Evolutionary conservation across 2,797 vertebrate genomes (phyloP).

Genomic region (Phyllotis vaccarum): DNA sequence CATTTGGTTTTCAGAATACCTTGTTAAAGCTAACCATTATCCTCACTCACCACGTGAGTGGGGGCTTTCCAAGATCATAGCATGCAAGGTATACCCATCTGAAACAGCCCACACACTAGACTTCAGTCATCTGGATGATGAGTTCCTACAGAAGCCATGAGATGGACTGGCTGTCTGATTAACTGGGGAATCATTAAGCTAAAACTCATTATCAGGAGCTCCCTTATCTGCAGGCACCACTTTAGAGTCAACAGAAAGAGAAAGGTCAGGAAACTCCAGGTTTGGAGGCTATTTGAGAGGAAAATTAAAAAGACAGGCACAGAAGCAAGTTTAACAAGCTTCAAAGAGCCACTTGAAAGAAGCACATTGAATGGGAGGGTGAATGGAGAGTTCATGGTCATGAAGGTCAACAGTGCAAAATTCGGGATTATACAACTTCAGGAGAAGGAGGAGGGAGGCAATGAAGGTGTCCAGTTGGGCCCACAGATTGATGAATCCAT

Average conservation of each 20-base stretch:
- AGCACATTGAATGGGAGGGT: slow-evolving; percentile 11
- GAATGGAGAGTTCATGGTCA: neutral
- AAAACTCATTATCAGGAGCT: slow-evolving; percentile 15
- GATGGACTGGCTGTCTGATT: slow-evolving; percentile 10
- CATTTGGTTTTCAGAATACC: neutral
- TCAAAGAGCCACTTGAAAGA: slow-evolving; percentile 64
- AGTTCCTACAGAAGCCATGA: neutral
- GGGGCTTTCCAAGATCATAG: slow-evolving; percentile 9
- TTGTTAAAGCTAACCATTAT: neutral
- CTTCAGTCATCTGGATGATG: neutral
- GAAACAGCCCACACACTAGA: neutral
- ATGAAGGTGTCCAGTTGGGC: neutral
- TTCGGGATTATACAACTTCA: slow-evolving; percentile 28
- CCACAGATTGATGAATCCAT: neutral
- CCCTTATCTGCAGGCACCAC: neutral
- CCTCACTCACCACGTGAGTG: neutral
- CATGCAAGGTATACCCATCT: neutral
- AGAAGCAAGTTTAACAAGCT: slow-evolving; percentile 63
- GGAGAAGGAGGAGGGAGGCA: neutral
- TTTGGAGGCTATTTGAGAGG: slow-evolving; percentile 55
- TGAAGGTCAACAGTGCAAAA: slow-evolving; percentile 10
- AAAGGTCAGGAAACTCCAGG: neutral
- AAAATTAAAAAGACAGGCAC: slow-evolving; percentile 31
- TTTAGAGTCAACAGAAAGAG: slow-evolving; percentile 49
- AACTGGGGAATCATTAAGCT: slow-evolving; percentile 39